Evolutionary conservation across 2,888 invertebrate species (phyloP).

Genomic region (Tenthredo mesomela): DNA sequence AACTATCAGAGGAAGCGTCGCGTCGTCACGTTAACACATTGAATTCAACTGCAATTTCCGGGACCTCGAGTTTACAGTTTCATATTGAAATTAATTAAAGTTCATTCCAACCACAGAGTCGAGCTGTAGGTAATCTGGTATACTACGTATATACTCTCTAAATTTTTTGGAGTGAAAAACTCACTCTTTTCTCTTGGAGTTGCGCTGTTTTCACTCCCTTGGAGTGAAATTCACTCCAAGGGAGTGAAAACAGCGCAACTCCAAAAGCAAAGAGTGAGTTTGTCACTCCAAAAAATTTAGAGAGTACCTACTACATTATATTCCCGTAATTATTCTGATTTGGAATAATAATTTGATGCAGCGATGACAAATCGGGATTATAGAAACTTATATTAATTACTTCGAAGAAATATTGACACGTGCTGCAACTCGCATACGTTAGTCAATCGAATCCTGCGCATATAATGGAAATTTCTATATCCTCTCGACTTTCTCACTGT

Average conservation of each 20-base stretch:
- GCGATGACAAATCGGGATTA: neutral
- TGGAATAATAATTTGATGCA: neutral
- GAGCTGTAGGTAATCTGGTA: conserved; percentile 14
- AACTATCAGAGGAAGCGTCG: neutral
- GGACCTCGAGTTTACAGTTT: neutral
- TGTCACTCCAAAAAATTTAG: too few species aligned
- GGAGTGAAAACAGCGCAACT: too few species aligned
- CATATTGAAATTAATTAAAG: conserved; percentile 24
- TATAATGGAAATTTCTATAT: neutral
- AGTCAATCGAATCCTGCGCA: neutral
- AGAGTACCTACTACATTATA: neutral
- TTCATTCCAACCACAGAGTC: conserved; percentile 24
- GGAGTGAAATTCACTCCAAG: too few species aligned
- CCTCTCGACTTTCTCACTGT: neutral
- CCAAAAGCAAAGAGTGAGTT: too few species aligned
- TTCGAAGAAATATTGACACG: neutral
- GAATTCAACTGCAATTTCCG: conserved; percentile 30
- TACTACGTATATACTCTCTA: neutral
- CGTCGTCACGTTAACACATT: conserved; percentile 22
- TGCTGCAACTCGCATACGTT: too few species aligned
- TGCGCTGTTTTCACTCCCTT: too few species aligned
- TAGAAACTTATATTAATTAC: neutral
- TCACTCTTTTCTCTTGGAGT: too few species aligned
- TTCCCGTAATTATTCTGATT: conserved; percentile 17
- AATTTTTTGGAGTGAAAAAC: too few species aligned